Conservation (phyloP, 2,888 invertebrate species). For the Dexiosoma caninum region DNA sequence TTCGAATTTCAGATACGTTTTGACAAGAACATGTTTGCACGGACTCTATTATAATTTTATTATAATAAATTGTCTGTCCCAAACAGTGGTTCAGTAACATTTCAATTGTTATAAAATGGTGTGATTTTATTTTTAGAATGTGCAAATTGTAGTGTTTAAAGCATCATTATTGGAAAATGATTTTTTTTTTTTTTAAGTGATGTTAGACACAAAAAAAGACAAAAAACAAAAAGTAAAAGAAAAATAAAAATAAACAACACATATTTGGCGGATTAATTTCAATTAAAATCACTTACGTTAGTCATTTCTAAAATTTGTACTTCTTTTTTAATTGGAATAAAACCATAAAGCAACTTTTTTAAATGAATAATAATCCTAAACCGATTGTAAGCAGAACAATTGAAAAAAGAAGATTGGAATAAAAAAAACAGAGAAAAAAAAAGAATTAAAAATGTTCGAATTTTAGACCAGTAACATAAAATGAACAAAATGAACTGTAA, state of each 20-base stretch:
- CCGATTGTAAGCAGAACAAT: constrained; percentile 58
- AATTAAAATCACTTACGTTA: constrained; percentile 68
- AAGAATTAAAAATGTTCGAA: constrained; percentile 6
- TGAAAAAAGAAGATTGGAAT: constrained; percentile 35
- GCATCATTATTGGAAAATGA: constrained; percentile 31
- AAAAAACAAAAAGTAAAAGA: too few relatives aligned
- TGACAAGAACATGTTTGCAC: too few relatives aligned
- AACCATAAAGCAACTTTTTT: constrained; percentile 74
- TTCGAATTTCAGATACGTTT: too few relatives aligned
- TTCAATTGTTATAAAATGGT: not conserved
- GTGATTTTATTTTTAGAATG: not conserved
- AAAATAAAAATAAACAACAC: constrained; percentile 16
- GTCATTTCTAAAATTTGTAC: constrained; percentile 73
- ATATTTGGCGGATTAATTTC: not conserved
- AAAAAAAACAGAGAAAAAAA: constrained; percentile 43
- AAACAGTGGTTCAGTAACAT: too few relatives aligned
- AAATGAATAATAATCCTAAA: constrained; percentile 73
- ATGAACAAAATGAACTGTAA: constrained; percentile 54
- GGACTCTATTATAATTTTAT: too few relatives aligned
- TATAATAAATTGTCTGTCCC: too few relatives aligned
- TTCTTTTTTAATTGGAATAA: constrained; percentile 73
- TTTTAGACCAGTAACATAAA: constrained; percentile 5
- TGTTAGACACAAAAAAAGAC: constrained; percentile 55
- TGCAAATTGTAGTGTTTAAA: constrained; percentile 59
- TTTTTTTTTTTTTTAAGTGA: constrained; percentile 7